phyloP scores from a whole-genome alignment of 2,888 invertebrate genomes.

The Vandiemenella viatica region DNA sequence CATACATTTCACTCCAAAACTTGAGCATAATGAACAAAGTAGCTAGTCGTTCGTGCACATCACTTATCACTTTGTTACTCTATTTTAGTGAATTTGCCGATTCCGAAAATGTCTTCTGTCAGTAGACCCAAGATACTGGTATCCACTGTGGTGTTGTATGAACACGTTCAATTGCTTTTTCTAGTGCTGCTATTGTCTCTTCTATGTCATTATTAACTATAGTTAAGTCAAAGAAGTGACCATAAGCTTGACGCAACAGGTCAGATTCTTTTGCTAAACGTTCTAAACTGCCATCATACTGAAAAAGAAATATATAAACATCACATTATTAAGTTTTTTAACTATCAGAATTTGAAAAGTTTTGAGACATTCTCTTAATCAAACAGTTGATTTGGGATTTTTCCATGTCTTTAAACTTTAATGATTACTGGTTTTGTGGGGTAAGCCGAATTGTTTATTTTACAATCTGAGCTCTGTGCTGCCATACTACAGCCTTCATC shows the following conservation, averaged over 20 bases:
- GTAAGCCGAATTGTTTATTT: too few species aligned
- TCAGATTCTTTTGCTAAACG: constrained; percentile 92
- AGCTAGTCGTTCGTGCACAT: not conserved
- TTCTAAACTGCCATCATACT: constrained; percentile 97
- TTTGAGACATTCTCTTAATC: too few species aligned
- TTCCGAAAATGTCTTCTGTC: constrained; percentile 31
- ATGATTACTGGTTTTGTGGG: too few species aligned
- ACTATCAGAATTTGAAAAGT: too few species aligned
- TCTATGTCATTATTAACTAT: constrained; percentile 99
- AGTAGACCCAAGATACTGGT: constrained; percentile 95
- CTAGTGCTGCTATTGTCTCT: constrained; percentile 87
- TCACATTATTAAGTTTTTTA: too few species aligned
- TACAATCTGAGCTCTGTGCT: too few species aligned
- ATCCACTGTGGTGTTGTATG: constrained; percentile 92
- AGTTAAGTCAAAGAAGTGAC: constrained; percentile 95
- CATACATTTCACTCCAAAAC: too few species aligned
- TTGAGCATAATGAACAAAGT: not conserved
- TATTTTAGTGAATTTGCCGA: constrained; percentile 14
- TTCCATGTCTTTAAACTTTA: too few species aligned
- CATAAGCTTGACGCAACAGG: constrained; percentile 89
- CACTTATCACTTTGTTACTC: not conserved
- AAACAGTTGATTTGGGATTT: too few species aligned
- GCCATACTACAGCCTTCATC: too few species aligned
- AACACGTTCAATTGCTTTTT: constrained; percentile 78
- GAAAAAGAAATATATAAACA: constrained; percentile 34